Evolutionary conservation across 2,797 vertebrate species (phyloP).

Genomic region (Neostethus bicornis): DNA sequence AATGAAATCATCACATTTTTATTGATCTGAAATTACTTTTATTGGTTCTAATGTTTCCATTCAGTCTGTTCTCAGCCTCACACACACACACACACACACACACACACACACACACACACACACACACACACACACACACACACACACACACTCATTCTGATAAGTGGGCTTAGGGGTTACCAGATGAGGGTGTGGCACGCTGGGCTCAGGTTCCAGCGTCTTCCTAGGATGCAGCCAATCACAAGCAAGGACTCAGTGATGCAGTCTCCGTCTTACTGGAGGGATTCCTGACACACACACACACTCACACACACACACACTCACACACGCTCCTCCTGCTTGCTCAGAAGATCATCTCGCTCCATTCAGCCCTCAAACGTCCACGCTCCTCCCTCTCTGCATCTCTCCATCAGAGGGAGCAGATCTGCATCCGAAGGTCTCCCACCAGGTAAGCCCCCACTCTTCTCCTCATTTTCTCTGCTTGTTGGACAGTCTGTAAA

Average conservation of each 20-base stretch:
- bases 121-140: too few relatives aligned
- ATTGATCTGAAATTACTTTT: too few relatives aligned
- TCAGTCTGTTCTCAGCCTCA: too few relatives aligned
- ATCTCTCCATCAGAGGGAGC: conserved; percentile 43
- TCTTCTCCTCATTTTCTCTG: too few relatives aligned
- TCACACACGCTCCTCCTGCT: conserved; percentile 47
- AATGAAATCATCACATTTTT: too few relatives aligned
- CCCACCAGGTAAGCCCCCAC: conserved; percentile 72
- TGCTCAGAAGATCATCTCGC: conserved; percentile 68
- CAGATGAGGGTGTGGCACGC: too few relatives aligned
- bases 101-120: too few relatives aligned
- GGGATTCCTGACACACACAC: conserved; percentile 90
- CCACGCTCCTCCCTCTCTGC: conserved; percentile 26
- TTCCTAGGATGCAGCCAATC: conserved; percentile 84
- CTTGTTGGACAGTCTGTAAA: conserved; percentile 15
- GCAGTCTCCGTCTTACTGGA: conserved; percentile 86
- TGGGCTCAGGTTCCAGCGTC: conserved; percentile 70
- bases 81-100: too few relatives aligned
- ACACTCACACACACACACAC: conserved; percentile 76
- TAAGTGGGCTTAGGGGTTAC: too few relatives aligned
- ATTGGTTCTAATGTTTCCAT: too few relatives aligned
- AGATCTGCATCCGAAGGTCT: conserved; percentile 71
- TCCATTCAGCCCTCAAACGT: conserved; percentile 70
- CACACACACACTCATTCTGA: too few relatives aligned
- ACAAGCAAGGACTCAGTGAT: conserved; percentile 79